A percentile compares a stretch with the other conserved stretches of the same genome.
phyloP scores from a whole-genome alignment of 92 coral and sea anemone genomes.

The Epizoanthus fatuus region DNA sequence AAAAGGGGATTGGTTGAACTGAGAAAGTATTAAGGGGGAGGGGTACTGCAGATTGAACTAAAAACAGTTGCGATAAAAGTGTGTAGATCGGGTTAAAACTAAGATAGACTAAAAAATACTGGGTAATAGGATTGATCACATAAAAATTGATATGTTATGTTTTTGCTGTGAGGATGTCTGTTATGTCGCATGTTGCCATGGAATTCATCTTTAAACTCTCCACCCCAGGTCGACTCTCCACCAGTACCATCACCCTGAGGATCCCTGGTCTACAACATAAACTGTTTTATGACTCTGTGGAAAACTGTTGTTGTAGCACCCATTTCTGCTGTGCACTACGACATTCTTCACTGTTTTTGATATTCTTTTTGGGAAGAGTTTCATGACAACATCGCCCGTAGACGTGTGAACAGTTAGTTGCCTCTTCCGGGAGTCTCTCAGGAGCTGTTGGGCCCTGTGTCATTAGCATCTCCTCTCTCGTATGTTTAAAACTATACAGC shows the following conservation, averaged over 20 bases:
- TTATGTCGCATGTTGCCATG: constrained; percentile 94
- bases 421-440: constrained; percentile 88
- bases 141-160: too few species aligned
- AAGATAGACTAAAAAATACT: too few species aligned
- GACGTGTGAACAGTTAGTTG: constrained; percentile 84
- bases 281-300: constrained; percentile 97
- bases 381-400: constrained; percentile 89
- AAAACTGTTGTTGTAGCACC: constrained; percentile 95
- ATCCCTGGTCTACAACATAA: constrained; percentile 98
- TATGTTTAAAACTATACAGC: too few species aligned
- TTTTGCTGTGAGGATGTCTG: constrained; percentile 43
- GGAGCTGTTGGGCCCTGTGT: constrained; percentile 80
- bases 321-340: constrained; percentile 90
- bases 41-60: too few species aligned
- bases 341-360: constrained; percentile 96
- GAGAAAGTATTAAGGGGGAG: too few species aligned
- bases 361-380: constrained; percentile 91
- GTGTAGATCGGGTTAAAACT: too few species aligned
- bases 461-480: too few species aligned
- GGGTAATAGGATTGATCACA: too few species aligned
- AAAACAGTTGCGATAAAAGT: too few species aligned
- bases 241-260: constrained; percentile 98
- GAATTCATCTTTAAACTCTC: constrained; percentile 97
- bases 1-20: too few species aligned
- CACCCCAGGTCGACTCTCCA: constrained; percentile 99